phyloP scores from a whole-genome alignment of 2,113 vertebrate species.

The Fregetta grallaria region DNA sequence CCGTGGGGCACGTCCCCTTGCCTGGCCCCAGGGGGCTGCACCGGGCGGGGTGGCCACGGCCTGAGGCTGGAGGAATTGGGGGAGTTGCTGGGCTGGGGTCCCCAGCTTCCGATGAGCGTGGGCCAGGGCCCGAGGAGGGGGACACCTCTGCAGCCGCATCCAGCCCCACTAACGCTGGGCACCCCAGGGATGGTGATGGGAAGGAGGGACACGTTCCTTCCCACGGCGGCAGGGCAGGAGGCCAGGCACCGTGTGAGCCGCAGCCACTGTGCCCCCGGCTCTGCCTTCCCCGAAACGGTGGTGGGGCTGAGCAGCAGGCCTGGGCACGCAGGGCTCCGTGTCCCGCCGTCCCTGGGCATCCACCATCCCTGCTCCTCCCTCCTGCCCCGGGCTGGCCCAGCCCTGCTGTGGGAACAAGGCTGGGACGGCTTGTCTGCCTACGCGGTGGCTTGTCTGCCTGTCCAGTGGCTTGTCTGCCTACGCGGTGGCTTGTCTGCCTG shows the following conservation, averaged over 20 bases:
- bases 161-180: background rate
- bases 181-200: background rate
- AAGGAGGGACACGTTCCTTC: background rate
- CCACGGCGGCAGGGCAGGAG: background rate
- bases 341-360: background rate
- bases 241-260: background rate
- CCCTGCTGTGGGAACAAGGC: background rate
- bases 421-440: background rate
- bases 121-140: background rate
- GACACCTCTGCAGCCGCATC: background rate
- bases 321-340: background rate
- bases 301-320: background rate
- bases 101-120: rapidly evolving
- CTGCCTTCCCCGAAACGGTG: background rate
- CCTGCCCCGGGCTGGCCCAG: background rate
- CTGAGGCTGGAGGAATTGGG: background rate
- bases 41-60: rapidly evolving
- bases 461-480: background rate
- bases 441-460: rapidly evolving
- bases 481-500: rapidly evolving
- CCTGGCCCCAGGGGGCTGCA: background rate
- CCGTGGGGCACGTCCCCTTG: too few species aligned
- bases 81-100: background rate
- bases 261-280: background rate
- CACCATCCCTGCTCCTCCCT: background rate